Evolutionary conservation across 1,140 invertebrate genomes (phyloP).

Genomic region (Harpegnathos saltator): DNA sequence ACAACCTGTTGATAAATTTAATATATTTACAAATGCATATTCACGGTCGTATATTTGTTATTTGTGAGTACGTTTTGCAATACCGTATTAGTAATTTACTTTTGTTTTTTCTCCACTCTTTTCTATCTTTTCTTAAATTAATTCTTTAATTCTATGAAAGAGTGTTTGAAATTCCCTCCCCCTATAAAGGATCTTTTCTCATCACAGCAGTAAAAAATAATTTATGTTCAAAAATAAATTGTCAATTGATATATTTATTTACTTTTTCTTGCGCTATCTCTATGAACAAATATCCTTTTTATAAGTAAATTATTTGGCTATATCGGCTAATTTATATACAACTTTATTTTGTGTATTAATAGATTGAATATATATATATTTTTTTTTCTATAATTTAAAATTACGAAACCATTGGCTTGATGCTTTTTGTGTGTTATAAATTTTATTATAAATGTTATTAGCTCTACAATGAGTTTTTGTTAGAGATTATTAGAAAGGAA

Average conservation of each 20-base stretch:
- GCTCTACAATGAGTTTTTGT: conserved; percentile 28
- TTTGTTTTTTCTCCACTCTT: not conserved
- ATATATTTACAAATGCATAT: too few relatives aligned
- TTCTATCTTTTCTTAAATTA: not conserved
- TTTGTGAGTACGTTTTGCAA: conserved; percentile 13
- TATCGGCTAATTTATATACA: conserved; percentile 4
- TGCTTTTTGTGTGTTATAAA: conserved; percentile 15
- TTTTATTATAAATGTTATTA: conserved; percentile 50
- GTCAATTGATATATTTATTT: not conserved
- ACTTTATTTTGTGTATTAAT: not conserved
- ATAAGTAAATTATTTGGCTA: too few relatives aligned
- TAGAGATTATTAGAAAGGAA: conserved; percentile 36
- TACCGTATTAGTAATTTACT: too few relatives aligned
- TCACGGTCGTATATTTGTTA: conserved; percentile 44
- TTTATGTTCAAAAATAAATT: not conserved
- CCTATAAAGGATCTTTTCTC: not conserved
- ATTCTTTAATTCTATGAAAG: not conserved
- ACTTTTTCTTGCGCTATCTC: too few relatives aligned
- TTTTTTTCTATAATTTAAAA: conserved; percentile 3
- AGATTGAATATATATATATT: conserved; percentile 2
- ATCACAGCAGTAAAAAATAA: not conserved
- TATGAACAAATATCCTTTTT: too few relatives aligned
- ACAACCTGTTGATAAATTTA: too few relatives aligned
- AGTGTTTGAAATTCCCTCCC: not conserved
- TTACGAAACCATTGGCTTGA: not conserved